These are phyloP conservation scores for Operophtera brumata DNA, from an alignment of 2,888 invertebrate species.

Conservation along the genomic window DNA sequence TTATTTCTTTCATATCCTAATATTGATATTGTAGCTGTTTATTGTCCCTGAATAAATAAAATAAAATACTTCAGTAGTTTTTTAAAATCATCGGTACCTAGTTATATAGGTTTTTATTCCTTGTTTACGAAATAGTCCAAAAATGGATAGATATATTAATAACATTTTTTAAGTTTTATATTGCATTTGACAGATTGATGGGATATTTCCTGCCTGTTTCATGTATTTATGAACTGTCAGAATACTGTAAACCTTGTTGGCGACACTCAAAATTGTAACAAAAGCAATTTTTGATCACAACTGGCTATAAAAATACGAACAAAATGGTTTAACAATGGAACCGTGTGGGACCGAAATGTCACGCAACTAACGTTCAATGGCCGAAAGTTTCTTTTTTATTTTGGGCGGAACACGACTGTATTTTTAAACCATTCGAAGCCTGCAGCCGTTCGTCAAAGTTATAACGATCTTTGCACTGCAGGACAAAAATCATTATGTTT, in stretches of 20 bases:
- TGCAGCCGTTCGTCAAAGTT: background rate
- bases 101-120: too few species aligned
- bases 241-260: background rate
- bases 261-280: too few species aligned
- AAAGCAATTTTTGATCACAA: constrained; percentile 1
- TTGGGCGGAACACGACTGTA: constrained; percentile 5
- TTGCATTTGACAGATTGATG: background rate
- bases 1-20: too few species aligned
- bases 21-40: too few species aligned
- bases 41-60: too few species aligned
- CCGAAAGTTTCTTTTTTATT: constrained; percentile 6
- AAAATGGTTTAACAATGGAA: constrained; percentile 16
- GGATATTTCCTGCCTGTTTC: background rate
- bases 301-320: constrained; percentile 5
- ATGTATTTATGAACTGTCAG: background rate
- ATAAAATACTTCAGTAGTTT: too few species aligned
- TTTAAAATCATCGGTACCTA: too few species aligned
- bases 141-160: too few species aligned
- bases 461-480: background rate
- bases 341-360: constrained; percentile 8
- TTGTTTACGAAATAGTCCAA: too few species aligned
- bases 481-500: background rate
- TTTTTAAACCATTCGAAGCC: constrained; percentile 9
- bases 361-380: constrained; percentile 7
- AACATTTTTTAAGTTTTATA: too few species aligned